Conservation (phyloP, 2,888 invertebrate genomes). For the Tyria jacobaeae region DNA sequence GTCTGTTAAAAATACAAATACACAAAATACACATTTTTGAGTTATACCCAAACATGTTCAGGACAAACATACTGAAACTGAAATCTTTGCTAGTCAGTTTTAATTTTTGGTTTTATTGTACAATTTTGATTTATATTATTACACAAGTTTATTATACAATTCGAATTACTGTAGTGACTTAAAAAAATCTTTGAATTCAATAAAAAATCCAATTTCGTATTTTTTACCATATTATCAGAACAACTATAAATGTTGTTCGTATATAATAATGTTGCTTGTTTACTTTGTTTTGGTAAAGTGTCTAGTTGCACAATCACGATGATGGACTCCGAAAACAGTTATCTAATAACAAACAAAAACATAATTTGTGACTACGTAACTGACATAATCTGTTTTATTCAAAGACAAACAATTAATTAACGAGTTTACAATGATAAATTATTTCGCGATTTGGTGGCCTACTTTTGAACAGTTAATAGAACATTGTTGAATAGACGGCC, state of each 20-base stretch:
- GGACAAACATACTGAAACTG: neutral
- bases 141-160: too few relatives aligned
- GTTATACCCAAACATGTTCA: too few relatives aligned
- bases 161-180: too few relatives aligned
- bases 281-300: neutral
- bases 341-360: neutral
- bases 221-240: neutral
- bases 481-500: constrained; percentile 61
- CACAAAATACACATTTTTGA: too few relatives aligned
- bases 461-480: constrained; percentile 72
- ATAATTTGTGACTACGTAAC: constrained; percentile 21
- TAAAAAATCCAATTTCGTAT: too few relatives aligned
- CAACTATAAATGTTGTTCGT: neutral
- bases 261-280: neutral
- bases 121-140: too few relatives aligned
- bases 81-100: neutral
- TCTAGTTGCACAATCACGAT: neutral
- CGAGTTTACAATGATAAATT: constrained; percentile 69
- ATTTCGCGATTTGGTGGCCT: constrained; percentile 64
- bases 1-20: too few relatives aligned
- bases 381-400: constrained; percentile 37
- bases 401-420: constrained; percentile 45
- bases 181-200: too few relatives aligned
- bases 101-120: neutral
- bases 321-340: neutral